Evolutionary conservation across 2,888 invertebrate genomes (phyloP).

Genomic region (Drosophila monieri): DNA sequence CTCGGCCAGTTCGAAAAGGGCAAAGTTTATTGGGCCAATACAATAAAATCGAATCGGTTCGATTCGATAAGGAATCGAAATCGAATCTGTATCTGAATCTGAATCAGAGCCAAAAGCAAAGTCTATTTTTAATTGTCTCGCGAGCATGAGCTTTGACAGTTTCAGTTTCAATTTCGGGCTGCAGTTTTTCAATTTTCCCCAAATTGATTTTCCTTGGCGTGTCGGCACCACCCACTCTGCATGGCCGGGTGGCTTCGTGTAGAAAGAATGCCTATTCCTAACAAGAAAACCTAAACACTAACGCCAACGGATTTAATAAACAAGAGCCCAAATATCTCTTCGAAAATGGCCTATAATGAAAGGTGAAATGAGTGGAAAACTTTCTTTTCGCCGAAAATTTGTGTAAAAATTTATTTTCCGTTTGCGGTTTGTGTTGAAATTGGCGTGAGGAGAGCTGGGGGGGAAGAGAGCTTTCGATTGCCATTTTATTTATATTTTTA

Average conservation of each 20-base stretch:
- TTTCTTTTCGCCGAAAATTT: slow-evolving; percentile 54
- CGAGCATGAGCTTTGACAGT: slow-evolving; percentile 40
- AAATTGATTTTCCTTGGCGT: slow-evolving; percentile 50
- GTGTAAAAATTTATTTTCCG: slow-evolving; percentile 24
- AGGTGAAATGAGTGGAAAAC: slow-evolving; percentile 21
- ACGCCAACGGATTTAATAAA: slow-evolving; percentile 44
- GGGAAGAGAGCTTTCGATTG: slow-evolving; percentile 24
- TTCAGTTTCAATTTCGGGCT: slow-evolving; percentile 44
- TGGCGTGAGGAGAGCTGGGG: slow-evolving; percentile 61
- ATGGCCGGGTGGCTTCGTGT: not conserved
- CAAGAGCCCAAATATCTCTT: slow-evolving; percentile 18
- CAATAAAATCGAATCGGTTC: slow-evolving; percentile 34
- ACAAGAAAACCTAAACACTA: slow-evolving; percentile 35
- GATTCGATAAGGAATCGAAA: slow-evolving; percentile 8
- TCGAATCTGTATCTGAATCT: slow-evolving; percentile 29
- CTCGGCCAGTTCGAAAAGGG: slow-evolving; percentile 61
- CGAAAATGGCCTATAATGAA: slow-evolving; percentile 11
- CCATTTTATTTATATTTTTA: slow-evolving; percentile 43
- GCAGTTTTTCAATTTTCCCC: slow-evolving; percentile 48
- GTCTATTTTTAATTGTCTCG: slow-evolving; percentile 67
- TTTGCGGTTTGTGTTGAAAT: slow-evolving; percentile 51
- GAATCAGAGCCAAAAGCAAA: slow-evolving; percentile 4
- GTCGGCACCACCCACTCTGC: slow-evolving; percentile 21
- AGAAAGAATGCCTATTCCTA: slow-evolving; percentile 4
- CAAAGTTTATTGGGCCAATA: slow-evolving; percentile 78